A percentile compares a stretch with the other conserved stretches of the same genome.
phyloP scores from a whole-genome alignment of 2,113 vertebrate species.

The Chionodraco myersi region DNA sequence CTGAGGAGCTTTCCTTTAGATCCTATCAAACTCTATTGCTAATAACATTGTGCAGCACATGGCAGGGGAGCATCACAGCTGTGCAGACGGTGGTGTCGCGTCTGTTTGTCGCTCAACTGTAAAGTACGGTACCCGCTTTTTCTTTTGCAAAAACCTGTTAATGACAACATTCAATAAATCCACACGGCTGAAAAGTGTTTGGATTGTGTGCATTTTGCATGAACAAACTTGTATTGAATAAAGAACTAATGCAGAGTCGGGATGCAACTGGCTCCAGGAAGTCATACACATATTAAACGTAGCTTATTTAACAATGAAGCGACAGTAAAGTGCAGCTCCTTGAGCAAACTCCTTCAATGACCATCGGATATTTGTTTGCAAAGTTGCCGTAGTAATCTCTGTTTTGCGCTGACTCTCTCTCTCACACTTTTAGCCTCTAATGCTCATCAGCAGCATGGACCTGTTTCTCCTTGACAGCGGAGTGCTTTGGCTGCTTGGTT shows the following conservation, averaged over 20 bases:
- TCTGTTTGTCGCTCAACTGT: slow-evolving; percentile 48
- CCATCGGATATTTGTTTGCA: slow-evolving; percentile 4
- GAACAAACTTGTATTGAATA: background rate
- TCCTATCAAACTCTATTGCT: slow-evolving; percentile 6
- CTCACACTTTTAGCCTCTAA: slow-evolving; percentile 14
- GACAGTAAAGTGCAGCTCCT: background rate
- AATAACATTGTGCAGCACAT: slow-evolving; percentile 38
- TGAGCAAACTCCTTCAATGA: background rate
- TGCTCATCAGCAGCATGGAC: slow-evolving; percentile 40
- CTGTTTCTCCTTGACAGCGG: slow-evolving; percentile 39
- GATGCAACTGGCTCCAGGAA: background rate
- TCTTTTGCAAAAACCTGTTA: background rate
- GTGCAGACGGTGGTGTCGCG: slow-evolving; percentile 3
- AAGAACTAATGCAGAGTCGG: too few species aligned
- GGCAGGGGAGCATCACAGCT: slow-evolving; percentile 20
- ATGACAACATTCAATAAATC: background rate
- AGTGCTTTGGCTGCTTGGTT: slow-evolving; percentile 44
- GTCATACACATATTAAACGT: background rate
- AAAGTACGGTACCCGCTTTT: background rate
- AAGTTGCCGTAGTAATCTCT: slow-evolving; percentile 28
- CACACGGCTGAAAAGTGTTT: background rate
- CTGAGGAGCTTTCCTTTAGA: slow-evolving; percentile 3
- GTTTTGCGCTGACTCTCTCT: slow-evolving; percentile 10
- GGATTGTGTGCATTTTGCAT: background rate
- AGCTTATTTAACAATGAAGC: background rate